Base-by-base conservation (phyloP, 2,888 invertebrate species). In the Theodoxus fluviatilis region DNA sequence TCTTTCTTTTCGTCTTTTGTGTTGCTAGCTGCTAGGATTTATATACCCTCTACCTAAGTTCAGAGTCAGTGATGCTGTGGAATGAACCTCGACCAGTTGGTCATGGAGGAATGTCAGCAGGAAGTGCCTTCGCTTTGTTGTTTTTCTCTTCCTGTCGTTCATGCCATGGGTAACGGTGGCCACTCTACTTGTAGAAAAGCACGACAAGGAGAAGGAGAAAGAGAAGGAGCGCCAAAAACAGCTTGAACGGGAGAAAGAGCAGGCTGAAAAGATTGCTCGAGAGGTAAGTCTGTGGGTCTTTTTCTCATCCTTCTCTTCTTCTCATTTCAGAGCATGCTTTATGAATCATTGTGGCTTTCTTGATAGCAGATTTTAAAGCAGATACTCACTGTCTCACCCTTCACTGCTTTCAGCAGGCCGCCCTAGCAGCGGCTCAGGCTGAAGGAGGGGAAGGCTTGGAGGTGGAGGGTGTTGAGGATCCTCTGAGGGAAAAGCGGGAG, bases 241-340 rank as follows among this genome's bases (percentile, higher is more conserved):
- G 68, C 72, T 80, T 67, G 79, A 79, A 68, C 73, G 81, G 25
- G 82, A 82, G 69, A 83, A 79, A 72, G 83, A 83, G 64, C 78
- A 81, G 72, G 82, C 80, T 38, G 83, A 81, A 65, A 80, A 81
- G 71, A 76, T 81, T 57, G 81, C 83, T 3, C 80, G 79, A 76
- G 82, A 82, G 81, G 82, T 82, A 71, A 66, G 67, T 49, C n/a
- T 28, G 38, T 25, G 3, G 2, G 38, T 61, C 31, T 40, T 40
- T 37, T 9, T 67, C 15, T 49, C 18, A 6, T 25, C 0, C 4
- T 31, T 55, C n/a, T n/a, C n/a, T n/a, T n/a, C n/a, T 28, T 18
- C 22, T 28, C 33, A 7, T n/a, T 15, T 9, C n/a, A 3, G 4
- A 6, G 15, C 7, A 0, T 61, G 18, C 35, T n/a, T n/a, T n/a